Base-by-base conservation (phyloP, 2,888 invertebrate genomes). In the Tanaodytes sp. region DNA sequence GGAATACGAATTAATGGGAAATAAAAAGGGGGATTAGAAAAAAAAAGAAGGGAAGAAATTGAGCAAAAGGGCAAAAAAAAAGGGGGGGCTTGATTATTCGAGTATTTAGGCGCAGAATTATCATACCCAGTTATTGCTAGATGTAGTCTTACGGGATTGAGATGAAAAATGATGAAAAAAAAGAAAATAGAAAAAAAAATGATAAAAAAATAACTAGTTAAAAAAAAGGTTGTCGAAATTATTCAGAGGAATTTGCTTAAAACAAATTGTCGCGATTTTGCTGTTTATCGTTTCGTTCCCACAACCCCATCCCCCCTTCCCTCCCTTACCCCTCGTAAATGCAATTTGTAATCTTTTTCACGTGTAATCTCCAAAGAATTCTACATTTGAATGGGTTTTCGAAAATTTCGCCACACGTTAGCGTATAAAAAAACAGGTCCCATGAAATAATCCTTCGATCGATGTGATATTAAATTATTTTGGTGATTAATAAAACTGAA, bases 401-500 rank as follows among this genome's bases (percentile, higher is more conserved):
- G n/a, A 12, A 51, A 57, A 51, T 43, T 36, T 65, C 65, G n/a
- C n/a, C n/a, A n/a, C 55, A 65, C 65, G 65, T 66, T 63, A 57
- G 58, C 69, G 69, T 58, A 62, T n/a, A n/a, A n/a, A 61, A 69
- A 23, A 55, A 42, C 63, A 59, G 40, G 63, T 67, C 64, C 67
- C 61, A 43, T 42, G 57, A 59, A 67, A 58, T 23, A 54, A 71
- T 68, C 71, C 71, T 68, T 75, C 72, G 64, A 76, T 75, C 73
- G 73, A 79, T 79, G 77, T 79, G 79, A 75, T 77, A 79, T 75
- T 79, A 77, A 78, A 78, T 79, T 81, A 79, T 78, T 77, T 77
- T 80, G 75, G 74, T 76, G 76, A 78, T 78, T 72, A 80, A 79
- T 79, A 79, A 23, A 79, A 80, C 66, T 45, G 77, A 77, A 73